phyloP scores from a whole-genome alignment of 2,797 vertebrate species.

The Urosaurus nigricauda region DNA sequence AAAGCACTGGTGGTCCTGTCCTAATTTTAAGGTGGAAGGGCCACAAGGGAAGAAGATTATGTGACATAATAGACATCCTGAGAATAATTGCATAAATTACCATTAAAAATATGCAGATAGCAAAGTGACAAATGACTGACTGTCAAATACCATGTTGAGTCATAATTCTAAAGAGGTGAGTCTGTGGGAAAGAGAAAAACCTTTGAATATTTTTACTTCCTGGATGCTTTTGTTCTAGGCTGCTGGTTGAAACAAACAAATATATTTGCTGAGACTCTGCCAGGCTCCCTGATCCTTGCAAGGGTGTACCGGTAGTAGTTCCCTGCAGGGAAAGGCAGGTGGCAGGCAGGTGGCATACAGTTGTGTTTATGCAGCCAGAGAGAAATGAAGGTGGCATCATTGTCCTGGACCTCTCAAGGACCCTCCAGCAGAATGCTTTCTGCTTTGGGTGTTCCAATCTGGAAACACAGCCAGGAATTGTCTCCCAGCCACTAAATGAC shows the following conservation, averaged over 20 bases:
- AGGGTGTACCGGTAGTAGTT: too few species aligned
- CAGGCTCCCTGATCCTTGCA: too few species aligned
- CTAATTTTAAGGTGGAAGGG: slow-evolving; percentile 38
- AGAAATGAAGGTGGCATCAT: too few species aligned
- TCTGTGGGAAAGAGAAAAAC: slow-evolving; percentile 13
- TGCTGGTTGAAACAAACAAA: background rate
- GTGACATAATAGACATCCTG: background rate
- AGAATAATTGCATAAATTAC: background rate
- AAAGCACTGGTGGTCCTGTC: slow-evolving; percentile 25
- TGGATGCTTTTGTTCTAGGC: slow-evolving; percentile 39
- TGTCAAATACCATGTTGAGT: slow-evolving; percentile 23
- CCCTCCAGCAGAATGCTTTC: too few species aligned
- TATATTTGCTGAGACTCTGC: background rate
- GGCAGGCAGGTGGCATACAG: too few species aligned
- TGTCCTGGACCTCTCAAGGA: too few species aligned
- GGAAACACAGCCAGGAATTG: too few species aligned
- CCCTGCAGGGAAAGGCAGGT: too few species aligned
- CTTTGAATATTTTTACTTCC: slow-evolving; percentile 29
- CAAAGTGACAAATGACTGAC: slow-evolving; percentile 34
- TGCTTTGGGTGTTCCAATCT: too few species aligned
- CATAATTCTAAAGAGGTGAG: slow-evolving; percentile 44
- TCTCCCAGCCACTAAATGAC: too few species aligned
- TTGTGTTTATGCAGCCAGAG: too few species aligned
- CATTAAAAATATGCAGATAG: slow-evolving; percentile 26
- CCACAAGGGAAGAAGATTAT: slow-evolving; percentile 11